Evolutionary conservation across 2,888 invertebrate genomes (phyloP).

Genomic region (Pilophorus perplexus): DNA sequence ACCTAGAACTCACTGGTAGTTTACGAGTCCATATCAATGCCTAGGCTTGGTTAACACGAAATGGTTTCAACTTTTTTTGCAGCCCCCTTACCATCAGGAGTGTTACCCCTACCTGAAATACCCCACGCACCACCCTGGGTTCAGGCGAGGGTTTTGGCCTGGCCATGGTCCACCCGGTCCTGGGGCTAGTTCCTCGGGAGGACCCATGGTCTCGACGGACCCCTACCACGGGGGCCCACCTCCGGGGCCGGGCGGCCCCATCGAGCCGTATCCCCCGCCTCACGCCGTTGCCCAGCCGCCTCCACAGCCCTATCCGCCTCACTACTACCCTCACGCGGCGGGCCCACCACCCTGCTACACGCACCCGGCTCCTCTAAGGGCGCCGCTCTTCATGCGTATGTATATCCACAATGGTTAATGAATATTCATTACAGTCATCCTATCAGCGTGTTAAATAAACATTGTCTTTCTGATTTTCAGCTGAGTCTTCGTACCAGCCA

Average conservation of each 20-base stretch:
- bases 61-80: conserved; percentile 16
- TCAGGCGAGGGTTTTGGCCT: conserved; percentile 44
- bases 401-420: conserved; percentile 47
- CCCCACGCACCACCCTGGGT: conserved; percentile 42
- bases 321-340: conserved; percentile 53
- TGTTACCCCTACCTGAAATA: conserved; percentile 44
- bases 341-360: conserved; percentile 57
- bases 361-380: conserved; percentile 62
- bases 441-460: not conserved
- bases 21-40: too few relatives aligned
- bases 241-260: conserved; percentile 52
- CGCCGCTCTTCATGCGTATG: conserved; percentile 65
- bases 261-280: conserved; percentile 54
- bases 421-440: too few relatives aligned
- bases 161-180: conserved; percentile 45
- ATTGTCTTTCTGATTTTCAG: conserved; percentile 17
- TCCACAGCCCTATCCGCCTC: conserved; percentile 53
- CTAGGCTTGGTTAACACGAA: too few relatives aligned
- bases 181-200: conserved; percentile 51
- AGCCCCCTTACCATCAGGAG: conserved; percentile 46
- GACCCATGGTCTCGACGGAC: conserved; percentile 56
- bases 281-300: conserved; percentile 50
- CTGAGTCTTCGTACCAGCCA: conserved; percentile 59
- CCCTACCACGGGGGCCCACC: conserved; percentile 51
- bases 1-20: too few relatives aligned